These are phyloP conservation scores for Melanostigma gelatinosum DNA, from an alignment of 2,113 vertebrate species.

Conservation along the genomic window DNA sequence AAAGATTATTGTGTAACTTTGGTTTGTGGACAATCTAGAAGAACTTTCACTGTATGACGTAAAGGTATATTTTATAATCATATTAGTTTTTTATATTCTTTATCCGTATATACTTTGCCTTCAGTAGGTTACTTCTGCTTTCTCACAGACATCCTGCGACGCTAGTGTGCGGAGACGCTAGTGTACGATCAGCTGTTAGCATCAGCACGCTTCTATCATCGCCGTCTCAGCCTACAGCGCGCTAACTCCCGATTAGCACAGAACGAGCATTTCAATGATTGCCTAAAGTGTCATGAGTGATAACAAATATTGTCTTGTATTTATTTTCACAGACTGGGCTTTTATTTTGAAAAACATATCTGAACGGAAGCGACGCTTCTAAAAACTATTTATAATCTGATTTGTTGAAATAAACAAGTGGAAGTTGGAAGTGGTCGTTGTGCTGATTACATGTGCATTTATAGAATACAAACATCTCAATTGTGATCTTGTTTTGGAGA, in stretches of 20 bases:
- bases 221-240: conserved; percentile 41
- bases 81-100: conserved; percentile 45
- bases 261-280: conserved; percentile 15
- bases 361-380: background rate
- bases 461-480: too few relatives aligned
- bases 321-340: background rate
- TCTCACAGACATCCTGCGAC: conserved; percentile 26
- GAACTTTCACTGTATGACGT: conserved; percentile 26
- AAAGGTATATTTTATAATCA: conserved; percentile 64
- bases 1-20: conserved; percentile 55
- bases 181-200: conserved; percentile 35
- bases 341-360: conserved; percentile 4
- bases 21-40: conserved; percentile 51
- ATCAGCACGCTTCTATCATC: conserved; percentile 1
- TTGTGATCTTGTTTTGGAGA: too few relatives aligned
- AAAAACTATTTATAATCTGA: background rate
- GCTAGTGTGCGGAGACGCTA: conserved; percentile 31
- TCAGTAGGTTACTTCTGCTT: conserved; percentile 22
- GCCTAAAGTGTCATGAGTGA: conserved; percentile 7
- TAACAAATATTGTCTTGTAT: background rate
- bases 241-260: conserved; percentile 47
- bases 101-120: conserved; percentile 37
- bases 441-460: too few relatives aligned
- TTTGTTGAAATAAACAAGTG: background rate
- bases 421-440: background rate